Evolutionary conservation across 2,888 invertebrate genomes (phyloP), one percentile per base, ranked within the genome.

Genomic region (Harmothoe impar): DNA sequence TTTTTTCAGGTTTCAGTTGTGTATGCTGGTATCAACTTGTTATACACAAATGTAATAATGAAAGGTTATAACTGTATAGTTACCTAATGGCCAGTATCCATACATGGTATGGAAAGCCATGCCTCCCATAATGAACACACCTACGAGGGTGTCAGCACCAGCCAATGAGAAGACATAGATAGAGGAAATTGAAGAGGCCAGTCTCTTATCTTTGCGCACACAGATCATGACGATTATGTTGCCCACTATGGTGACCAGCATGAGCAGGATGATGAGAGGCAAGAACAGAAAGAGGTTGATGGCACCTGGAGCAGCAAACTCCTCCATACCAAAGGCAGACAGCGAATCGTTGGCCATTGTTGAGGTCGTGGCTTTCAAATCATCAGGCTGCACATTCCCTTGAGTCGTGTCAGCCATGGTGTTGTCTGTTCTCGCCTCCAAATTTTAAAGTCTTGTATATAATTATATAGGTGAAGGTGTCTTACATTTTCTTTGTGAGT

Each of bases 21-120:
- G n/a, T n/a, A n/a, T n/a, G n/a, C n/a, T n/a, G n/a, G n/a, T n/a
- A n/a, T n/a, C n/a, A n/a, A n/a, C n/a, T n/a, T n/a, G n/a, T n/a
- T n/a, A n/a, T n/a, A n/a, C n/a, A n/a, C n/a, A n/a, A n/a, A n/a
- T n/a, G n/a, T n/a, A n/a, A n/a, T n/a, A n/a, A n/a, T n/a, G n/a
- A n/a, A n/a, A n/a, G n/a, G n/a, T n/a, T n/a, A n/a, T n/a, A n/a
- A n/a, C n/a, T n/a, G n/a, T 62, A 62, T 62, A 62, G 23, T 62
- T 23, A 89, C 92, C 92, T 77, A 92, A 84, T 17, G 92, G 92
- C 92, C 92, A 92, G 56, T 77, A 81, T 12, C 92, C 91, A 78
- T 91, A 89, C 33, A 89, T 20, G 20, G 91, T 91, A 62, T 91
- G 91, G 25, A 92, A 90, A 0, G 54, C 25, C 91, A 91, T 91